These are phyloP conservation scores for Manacus vitellinus DNA, from an alignment of 2,113 vertebrate species.

Conservation along the genomic window DNA sequence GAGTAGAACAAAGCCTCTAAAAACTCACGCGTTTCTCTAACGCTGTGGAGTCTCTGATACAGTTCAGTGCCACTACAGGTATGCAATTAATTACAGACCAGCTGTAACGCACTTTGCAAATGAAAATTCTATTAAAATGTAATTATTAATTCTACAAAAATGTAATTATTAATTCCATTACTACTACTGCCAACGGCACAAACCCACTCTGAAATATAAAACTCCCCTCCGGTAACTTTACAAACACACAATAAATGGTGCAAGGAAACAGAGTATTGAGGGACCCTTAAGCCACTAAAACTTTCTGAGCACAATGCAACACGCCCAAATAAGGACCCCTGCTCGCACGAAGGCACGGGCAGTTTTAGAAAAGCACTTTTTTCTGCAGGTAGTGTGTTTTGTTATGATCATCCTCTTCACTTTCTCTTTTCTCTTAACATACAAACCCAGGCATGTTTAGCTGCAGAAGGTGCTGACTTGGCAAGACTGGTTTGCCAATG, in stretches of 20 bases:
- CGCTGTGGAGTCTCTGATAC: not conserved
- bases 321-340: not conserved
- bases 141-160: not conserved
- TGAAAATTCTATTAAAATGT: not conserved
- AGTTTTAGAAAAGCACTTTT: not conserved
- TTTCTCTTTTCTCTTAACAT: not conserved
- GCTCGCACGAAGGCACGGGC: not conserved
- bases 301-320: not conserved
- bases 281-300: not conserved
- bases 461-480: not conserved
- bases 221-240: not conserved
- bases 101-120: not conserved
- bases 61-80: not conserved
- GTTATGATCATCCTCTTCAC: not conserved
- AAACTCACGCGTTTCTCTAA: not conserved
- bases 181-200: not conserved
- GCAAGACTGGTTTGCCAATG: not conserved
- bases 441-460: not conserved
- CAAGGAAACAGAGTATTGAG: not conserved
- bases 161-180: not conserved
- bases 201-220: not conserved
- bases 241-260: not conserved
- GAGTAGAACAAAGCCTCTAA: not conserved
- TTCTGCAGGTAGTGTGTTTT: not conserved
- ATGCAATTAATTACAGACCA: not conserved